phyloP scores from a whole-genome alignment of 1,140 invertebrate species.

The Nasonia giraulti region DNA sequence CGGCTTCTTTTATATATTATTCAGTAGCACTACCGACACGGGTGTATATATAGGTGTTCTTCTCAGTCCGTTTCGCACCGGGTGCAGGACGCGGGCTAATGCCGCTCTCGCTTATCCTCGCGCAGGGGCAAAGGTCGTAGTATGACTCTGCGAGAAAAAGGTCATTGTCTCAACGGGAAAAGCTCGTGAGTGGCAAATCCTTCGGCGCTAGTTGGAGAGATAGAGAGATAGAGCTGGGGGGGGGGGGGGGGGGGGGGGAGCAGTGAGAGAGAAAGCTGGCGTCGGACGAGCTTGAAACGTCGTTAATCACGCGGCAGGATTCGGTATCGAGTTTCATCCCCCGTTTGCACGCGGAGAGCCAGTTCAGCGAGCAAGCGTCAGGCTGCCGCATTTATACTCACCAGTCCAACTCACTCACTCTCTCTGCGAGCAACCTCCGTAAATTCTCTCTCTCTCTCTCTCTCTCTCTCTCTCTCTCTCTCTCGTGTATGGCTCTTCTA shows the following conservation, averaged over 20 bases:
- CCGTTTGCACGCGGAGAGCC: constrained; percentile 2
- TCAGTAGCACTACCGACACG: neutral
- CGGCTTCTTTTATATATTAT: neutral
- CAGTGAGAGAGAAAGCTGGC: neutral
- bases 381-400: constrained; percentile 24
- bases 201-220: constrained; percentile 50
- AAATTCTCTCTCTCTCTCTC: constrained; percentile 24
- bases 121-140: constrained; percentile 46
- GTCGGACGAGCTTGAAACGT: constrained; percentile 68
- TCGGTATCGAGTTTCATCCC: constrained; percentile 73
- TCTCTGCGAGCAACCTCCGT: neutral
- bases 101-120: constrained; percentile 6
- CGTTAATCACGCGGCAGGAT: constrained; percentile 70
- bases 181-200: constrained; percentile 69
- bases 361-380: neutral
- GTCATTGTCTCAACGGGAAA: constrained; percentile 64
- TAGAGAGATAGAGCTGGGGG: neutral
- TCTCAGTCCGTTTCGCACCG: neutral
- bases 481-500: neutral
- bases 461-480: neutral
- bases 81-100: neutral
- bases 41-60: no score
- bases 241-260: neutral
- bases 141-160: constrained; percentile 54
- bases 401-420: neutral